A percentile compares a stretch with the other conserved stretches of the same genome.
Conservation (phyloP, 2,888 invertebrate species). For the Agrochola macilenta region DNA sequence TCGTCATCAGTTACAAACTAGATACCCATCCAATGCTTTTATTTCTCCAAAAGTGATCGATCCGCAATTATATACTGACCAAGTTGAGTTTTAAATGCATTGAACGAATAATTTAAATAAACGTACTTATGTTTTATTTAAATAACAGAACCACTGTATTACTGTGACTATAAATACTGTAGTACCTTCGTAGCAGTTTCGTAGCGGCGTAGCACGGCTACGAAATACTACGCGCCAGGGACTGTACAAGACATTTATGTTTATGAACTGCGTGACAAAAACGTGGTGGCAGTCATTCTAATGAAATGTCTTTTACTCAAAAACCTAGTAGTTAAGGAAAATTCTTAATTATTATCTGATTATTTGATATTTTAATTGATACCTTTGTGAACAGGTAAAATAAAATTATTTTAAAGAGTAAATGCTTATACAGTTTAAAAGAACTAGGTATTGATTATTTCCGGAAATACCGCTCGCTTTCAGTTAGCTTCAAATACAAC, state of each 20-base stretch:
- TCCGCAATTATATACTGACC: too few species aligned
- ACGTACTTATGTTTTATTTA: background rate
- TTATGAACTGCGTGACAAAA: slow-evolving; percentile 22
- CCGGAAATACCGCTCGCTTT: background rate
- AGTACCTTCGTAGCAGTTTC: slow-evolving; percentile 45
- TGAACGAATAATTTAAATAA: too few species aligned
- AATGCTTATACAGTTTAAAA: background rate
- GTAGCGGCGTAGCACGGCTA: slow-evolving; percentile 43
- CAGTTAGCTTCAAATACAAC: background rate
- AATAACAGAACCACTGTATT: slow-evolving; percentile 21
- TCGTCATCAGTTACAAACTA: too few species aligned
- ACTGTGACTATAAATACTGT: slow-evolving; percentile 29
- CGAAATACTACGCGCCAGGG: slow-evolving; percentile 33
- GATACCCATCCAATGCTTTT: too few species aligned
- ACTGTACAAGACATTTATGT: slow-evolving; percentile 36
- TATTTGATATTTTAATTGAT: too few species aligned
- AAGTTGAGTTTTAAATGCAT: too few species aligned
- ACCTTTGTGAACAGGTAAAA: background rate
- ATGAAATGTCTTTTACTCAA: slow-evolving; percentile 1
- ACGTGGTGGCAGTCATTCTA: background rate
- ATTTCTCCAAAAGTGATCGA: too few species aligned
- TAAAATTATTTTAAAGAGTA: background rate
- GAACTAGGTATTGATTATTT: background rate
- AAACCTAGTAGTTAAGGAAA: background rate
- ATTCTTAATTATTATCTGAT: background rate